Evolutionary conservation across 2,113 vertebrate species (phyloP).

Genomic region (Protomyctophum bolini): DNA sequence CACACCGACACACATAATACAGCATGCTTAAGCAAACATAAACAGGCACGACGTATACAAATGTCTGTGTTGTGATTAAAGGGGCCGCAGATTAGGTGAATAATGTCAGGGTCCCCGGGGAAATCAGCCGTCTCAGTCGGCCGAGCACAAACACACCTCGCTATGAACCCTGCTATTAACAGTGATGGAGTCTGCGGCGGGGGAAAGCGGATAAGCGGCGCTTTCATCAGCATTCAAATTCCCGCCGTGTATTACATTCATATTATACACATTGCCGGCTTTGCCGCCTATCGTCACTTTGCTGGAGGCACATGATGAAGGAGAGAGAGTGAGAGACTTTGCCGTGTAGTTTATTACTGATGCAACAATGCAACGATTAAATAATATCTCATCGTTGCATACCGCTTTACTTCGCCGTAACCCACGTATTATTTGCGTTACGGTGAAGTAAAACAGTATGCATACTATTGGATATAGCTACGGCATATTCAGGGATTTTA

Average conservation of each 20-base stretch:
- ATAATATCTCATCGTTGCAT: no score
- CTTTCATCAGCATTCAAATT: conserved; percentile 16
- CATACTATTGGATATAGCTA: no score
- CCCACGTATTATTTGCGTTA: no score
- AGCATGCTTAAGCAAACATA: not conserved
- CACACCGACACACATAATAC: not conserved
- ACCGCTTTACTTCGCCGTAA: no score
- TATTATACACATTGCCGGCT: no score
- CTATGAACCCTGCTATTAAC: conserved; percentile 15
- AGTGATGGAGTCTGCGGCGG: conserved; percentile 14
- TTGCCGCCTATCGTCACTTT: not conserved
- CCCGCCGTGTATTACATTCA: not conserved
- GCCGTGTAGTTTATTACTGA: no score
- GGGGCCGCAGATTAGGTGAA: conserved; percentile 38
- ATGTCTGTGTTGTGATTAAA: conserved; percentile 1
- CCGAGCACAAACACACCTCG: conserved; percentile 25
- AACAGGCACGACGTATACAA: not conserved
- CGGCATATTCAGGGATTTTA: no score
- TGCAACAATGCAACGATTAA: no score
- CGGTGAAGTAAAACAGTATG: no score
- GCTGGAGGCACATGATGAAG: not conserved
- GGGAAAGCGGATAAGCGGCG: not conserved
- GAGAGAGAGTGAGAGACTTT: not conserved
- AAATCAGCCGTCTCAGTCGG: conserved; percentile 31
- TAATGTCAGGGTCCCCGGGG: conserved; percentile 35